phyloP scores from a whole-genome alignment of 2,113 vertebrate genomes.

The Sinocyclocheilus maitianheensis region DNA sequence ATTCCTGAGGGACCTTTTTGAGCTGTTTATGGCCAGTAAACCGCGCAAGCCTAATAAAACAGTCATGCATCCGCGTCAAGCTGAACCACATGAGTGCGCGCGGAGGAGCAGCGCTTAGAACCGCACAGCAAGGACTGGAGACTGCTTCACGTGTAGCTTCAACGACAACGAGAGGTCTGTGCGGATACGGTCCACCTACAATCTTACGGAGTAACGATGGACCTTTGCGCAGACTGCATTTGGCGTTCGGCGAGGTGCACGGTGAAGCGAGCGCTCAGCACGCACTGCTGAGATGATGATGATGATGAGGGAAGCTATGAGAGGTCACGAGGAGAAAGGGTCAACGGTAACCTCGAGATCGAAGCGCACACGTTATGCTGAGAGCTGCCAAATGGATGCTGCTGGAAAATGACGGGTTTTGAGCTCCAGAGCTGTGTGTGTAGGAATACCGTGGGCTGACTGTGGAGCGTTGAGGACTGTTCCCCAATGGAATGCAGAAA shows the following conservation, averaged over 20 bases:
- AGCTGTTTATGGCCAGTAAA: neutral
- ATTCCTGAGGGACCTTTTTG: neutral
- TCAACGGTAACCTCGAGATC: neutral
- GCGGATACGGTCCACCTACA: neutral
- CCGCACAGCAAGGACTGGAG: neutral
- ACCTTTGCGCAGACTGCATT: slow-evolving; percentile 15
- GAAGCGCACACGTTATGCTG: neutral
- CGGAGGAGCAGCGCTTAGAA: neutral
- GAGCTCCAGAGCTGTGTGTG: slow-evolving; percentile 4
- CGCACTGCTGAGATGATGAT: neutral
- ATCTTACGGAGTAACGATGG: slow-evolving; percentile 6
- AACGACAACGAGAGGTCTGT: neutral
- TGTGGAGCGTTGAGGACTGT: slow-evolving; percentile 53
- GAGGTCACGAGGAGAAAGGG: slow-evolving; percentile 22
- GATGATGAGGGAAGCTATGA: neutral
- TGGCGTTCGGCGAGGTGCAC: neutral
- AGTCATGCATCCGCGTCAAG: neutral
- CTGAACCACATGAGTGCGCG: neutral
- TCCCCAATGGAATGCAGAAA: slow-evolving; percentile 59
- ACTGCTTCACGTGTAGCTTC: neutral
- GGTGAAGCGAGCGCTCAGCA: slow-evolving; percentile 4
- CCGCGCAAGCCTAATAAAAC: neutral
- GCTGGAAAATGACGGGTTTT: neutral
- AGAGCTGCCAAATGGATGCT: neutral
- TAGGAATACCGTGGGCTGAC: slow-evolving; percentile 46